phyloP scores from a whole-genome alignment of 2,888 invertebrate species.

The Cephus sareptanus region DNA sequence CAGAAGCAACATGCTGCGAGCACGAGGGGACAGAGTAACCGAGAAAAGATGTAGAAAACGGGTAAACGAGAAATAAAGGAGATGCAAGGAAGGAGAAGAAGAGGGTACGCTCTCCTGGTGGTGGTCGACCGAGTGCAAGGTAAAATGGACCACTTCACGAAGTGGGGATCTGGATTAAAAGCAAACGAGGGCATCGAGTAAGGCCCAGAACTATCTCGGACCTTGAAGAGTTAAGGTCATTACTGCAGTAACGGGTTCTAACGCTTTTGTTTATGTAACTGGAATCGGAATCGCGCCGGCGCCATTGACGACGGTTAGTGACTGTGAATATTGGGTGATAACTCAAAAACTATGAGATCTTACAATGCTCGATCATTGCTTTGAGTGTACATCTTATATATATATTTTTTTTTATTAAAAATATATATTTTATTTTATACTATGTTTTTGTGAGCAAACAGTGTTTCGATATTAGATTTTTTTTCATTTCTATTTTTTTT shows the following conservation, averaged over 20 bases:
- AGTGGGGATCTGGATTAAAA: constrained; percentile 66
- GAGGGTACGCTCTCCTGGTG: constrained; percentile 8
- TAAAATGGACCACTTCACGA: constrained; percentile 62
- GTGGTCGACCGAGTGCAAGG: constrained; percentile 49
- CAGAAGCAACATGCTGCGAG: not conserved
- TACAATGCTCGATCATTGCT: constrained; percentile 16
- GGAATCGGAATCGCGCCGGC: constrained; percentile 14
- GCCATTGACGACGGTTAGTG: constrained; percentile 20
- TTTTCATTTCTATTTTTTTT: not conserved
- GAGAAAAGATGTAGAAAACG: not conserved
- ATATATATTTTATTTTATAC: not conserved
- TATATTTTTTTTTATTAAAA: not conserved
- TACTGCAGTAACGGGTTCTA: constrained; percentile 35
- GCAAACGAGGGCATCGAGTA: constrained; percentile 65
- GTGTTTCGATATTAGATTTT: not conserved
- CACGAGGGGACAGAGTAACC: not conserved
- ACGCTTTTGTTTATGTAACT: constrained; percentile 36
- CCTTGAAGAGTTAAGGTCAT: constrained; percentile 61
- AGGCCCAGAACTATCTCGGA: constrained; percentile 63
- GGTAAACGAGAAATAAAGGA: not conserved
- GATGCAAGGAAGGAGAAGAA: constrained; percentile 11
- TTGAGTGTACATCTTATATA: not conserved
- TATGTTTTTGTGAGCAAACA: not conserved
- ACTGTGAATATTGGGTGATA: constrained; percentile 9
- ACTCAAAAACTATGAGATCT: not conserved